Percentiles rank a stretch among this genome's conserved stretches.
These are phyloP conservation scores for Chloroclystis v-ata DNA, from an alignment of 2,888 invertebrate genomes.

Conservation along the genomic window DNA sequence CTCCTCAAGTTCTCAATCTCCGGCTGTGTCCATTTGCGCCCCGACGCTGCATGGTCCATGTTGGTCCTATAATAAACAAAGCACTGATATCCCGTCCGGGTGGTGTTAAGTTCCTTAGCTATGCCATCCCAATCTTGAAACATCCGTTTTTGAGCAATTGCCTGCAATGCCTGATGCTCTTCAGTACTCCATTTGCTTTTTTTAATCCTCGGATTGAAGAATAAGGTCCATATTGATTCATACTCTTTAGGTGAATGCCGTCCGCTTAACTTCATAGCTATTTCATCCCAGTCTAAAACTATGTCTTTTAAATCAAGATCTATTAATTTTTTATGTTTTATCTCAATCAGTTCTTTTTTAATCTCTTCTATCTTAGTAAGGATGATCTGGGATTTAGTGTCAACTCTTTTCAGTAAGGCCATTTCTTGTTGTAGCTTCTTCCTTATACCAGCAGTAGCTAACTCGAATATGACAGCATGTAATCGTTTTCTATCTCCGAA, in stretches of 20 bases:
- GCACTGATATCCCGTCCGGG: conserved; percentile 83
- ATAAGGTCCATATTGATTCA: conserved; percentile 83
- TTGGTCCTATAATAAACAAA: conserved; percentile 81
- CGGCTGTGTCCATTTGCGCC: conserved; percentile 79
- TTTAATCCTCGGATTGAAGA: conserved; percentile 82
- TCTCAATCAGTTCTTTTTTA: conserved; percentile 35
- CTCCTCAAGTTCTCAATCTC: conserved; percentile 83
- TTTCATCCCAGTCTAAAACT: conserved; percentile 79
- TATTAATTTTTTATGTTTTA: conserved; percentile 40
- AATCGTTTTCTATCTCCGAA: conserved; percentile 76
- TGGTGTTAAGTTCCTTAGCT: conserved; percentile 73
- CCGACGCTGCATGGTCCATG: conserved; percentile 44
- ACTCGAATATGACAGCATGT: conserved; percentile 63
- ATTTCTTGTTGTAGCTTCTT: conserved; percentile 41
- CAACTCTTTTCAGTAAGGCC: conserved; percentile 32
- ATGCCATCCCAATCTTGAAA: conserved; percentile 83
- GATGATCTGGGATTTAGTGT: conserved; percentile 10
- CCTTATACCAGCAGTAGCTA: conserved; percentile 42
- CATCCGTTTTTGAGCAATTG: conserved; percentile 48
- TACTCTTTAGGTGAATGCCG: conserved; percentile 82
- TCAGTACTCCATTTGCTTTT: conserved; percentile 55
- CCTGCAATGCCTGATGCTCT: conserved; percentile 49
- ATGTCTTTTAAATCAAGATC: conserved; percentile 53
- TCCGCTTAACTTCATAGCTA: conserved; percentile 64
- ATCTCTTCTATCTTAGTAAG: conserved; percentile 33